A percentile compares a stretch with the other conserved stretches of the same genome.
Evolutionary conservation across 2,113 vertebrate genomes (phyloP).

Genomic region (Ciconia boyciana): DNA sequence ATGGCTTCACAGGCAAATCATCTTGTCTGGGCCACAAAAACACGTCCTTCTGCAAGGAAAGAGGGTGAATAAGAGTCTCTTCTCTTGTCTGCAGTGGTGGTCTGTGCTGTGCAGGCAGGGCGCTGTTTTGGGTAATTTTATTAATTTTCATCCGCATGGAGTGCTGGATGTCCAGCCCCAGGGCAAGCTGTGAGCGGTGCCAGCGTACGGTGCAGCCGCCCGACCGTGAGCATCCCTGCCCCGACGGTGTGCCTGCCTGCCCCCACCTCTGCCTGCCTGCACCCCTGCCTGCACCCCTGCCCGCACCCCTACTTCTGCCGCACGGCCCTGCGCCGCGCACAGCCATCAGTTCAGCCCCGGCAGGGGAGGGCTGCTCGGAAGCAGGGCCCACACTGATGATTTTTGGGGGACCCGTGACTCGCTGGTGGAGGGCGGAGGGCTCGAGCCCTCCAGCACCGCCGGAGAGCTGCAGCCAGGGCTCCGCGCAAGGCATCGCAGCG

Average conservation of each 20-base stretch:
- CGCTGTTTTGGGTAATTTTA: not conserved
- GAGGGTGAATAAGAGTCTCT: too few relatives aligned
- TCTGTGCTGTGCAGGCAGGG: not conserved
- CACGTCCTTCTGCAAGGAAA: fast-evolving
- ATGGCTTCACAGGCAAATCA: fast-evolving
- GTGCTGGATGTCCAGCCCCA: not conserved
- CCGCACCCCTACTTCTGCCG: not conserved
- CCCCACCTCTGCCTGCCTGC: not conserved
- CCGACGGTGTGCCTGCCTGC: not conserved
- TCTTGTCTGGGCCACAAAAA: fast-evolving
- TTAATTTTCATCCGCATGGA: fast-evolving
- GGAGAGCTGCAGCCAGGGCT: not conserved
- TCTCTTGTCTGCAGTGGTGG: not conserved
- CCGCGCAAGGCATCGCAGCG: fast-evolving
- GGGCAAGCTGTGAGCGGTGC: not conserved
- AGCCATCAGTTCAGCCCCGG: too few relatives aligned
- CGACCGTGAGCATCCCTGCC: not conserved
- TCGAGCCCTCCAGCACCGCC: fast-evolving
- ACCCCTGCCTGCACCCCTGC: not conserved
- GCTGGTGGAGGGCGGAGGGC: fast-evolving
- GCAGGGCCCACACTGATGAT: fast-evolving
- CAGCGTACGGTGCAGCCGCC: not conserved
- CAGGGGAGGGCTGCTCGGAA: not conserved
- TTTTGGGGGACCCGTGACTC: fast-evolving
- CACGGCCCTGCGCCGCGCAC: fast-evolving